phyloP scores from a whole-genome alignment of 2,888 invertebrate species.

The Heteropelma amictum region DNA sequence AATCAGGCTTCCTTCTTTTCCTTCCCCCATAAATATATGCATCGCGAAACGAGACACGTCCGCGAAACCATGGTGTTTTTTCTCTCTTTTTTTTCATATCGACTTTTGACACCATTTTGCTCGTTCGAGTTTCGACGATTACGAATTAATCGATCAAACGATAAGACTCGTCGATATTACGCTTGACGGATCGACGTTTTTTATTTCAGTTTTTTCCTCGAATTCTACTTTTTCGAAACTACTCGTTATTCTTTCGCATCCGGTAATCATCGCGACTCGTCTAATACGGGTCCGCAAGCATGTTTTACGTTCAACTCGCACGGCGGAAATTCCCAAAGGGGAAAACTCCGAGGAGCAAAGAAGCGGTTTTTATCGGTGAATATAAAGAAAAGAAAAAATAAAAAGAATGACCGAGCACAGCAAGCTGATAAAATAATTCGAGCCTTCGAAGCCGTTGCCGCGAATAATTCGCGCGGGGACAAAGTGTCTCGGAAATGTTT shows the following conservation, averaged over 20 bases:
- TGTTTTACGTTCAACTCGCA: conserved; percentile 35
- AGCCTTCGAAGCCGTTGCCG: conserved; percentile 14
- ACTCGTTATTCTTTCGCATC: conserved; percentile 17
- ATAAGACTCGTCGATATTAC: conserved; percentile 27
- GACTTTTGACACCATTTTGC: conserved; percentile 4
- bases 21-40: conserved; percentile 56
- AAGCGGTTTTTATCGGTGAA: conserved; percentile 29
- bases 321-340: conserved; percentile 39
- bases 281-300: conserved; percentile 44
- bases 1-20: conserved; percentile 58
- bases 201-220: background rate
- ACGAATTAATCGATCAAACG: conserved; percentile 4
- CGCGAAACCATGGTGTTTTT: conserved; percentile 37
- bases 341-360: conserved; percentile 18
- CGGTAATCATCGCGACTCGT: conserved; percentile 21
- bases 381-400: background rate
- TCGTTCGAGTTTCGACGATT: conserved; percentile 19
- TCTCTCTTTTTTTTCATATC: conserved; percentile 16
- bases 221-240: conserved; percentile 20
- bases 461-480: conserved; percentile 21
- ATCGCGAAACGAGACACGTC: conserved; percentile 50
- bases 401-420: conserved; percentile 5
- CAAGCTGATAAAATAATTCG: conserved; percentile 26
- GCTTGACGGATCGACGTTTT: conserved; percentile 26
- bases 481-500: conserved; percentile 12